Percentiles rank a stretch among this genome's conserved stretches.
These are phyloP conservation scores for Euwallacea similis DNA, from an alignment of 1,140 invertebrate genomes.

Conservation along the genomic window DNA sequence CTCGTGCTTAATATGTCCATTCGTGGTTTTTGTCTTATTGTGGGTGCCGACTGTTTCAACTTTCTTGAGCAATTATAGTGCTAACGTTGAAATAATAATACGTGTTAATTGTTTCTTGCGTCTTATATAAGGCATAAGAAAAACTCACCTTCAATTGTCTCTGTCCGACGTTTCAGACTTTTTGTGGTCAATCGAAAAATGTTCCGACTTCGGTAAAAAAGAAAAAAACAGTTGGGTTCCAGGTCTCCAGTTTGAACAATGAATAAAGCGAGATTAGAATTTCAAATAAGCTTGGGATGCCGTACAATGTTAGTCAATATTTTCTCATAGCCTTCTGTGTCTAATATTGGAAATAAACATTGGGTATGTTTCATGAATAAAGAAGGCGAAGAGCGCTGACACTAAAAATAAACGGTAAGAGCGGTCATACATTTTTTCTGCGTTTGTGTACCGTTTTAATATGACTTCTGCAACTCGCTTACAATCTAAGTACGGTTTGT, in stretches of 20 bases:
- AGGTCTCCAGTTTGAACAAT: constrained; percentile 31
- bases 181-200: no score
- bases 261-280: constrained; percentile 32
- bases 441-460: constrained; percentile 9
- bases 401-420: constrained; percentile 12
- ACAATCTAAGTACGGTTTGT: no score
- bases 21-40: no score
- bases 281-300: constrained; percentile 31
- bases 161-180: no score
- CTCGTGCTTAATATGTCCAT: no score
- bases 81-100: no score
- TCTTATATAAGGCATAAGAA: no score
- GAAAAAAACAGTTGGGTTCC: constrained; percentile 18
- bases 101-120: no score
- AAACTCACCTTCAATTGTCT: no score
- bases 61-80: no score
- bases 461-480: not conserved
- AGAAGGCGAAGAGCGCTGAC: constrained; percentile 13
- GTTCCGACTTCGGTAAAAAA: constrained; percentile 2
- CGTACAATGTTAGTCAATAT: constrained; percentile 32
- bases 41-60: no score
- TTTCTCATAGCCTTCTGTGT: constrained; percentile 36
- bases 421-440: constrained; percentile 5
- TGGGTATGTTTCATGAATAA: constrained; percentile 17
- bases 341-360: constrained; percentile 35